phyloP scores from a whole-genome alignment of 2,797 vertebrate genomes.

The Natrix natrix region DNA sequence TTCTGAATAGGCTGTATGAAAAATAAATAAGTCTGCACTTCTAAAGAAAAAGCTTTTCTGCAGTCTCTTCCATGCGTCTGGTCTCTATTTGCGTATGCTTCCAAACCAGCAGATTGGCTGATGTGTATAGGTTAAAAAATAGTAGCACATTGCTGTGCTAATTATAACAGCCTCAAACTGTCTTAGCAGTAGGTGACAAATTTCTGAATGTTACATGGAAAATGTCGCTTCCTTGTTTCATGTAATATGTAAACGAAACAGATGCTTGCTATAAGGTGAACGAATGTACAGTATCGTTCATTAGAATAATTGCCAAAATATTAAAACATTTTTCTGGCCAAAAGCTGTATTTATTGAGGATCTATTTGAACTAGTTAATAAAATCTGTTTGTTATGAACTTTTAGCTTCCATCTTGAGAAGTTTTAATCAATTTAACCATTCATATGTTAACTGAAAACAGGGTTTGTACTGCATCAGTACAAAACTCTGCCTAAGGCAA shows the following conservation, averaged over 20 bases:
- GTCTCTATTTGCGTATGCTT: neutral
- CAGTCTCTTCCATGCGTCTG: neutral
- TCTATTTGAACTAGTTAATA: neutral
- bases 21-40: neutral
- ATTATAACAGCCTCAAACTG: conserved; percentile 45
- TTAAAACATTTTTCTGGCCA: neutral
- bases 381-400: neutral
- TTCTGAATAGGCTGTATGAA: conserved; percentile 3
- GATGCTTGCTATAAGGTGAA: neutral
- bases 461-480: neutral
- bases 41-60: neutral
- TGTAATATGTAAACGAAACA: conserved; percentile 11
- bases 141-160: conserved; percentile 46
- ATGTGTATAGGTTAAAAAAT: conserved; percentile 51
- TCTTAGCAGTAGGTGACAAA: conserved; percentile 22
- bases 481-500: neutral
- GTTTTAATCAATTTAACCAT: neutral
- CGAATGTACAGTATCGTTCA: neutral
- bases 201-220: conserved; percentile 11
- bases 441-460: neutral
- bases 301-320: neutral
- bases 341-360: neutral
- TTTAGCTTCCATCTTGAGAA: neutral
- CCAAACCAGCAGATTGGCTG: conserved; percentile 22
- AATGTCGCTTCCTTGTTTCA: conserved; percentile 24